These are phyloP conservation scores for Bicyclus anynana DNA, from an alignment of 1,140 invertebrate species.

Conservation along the genomic window DNA sequence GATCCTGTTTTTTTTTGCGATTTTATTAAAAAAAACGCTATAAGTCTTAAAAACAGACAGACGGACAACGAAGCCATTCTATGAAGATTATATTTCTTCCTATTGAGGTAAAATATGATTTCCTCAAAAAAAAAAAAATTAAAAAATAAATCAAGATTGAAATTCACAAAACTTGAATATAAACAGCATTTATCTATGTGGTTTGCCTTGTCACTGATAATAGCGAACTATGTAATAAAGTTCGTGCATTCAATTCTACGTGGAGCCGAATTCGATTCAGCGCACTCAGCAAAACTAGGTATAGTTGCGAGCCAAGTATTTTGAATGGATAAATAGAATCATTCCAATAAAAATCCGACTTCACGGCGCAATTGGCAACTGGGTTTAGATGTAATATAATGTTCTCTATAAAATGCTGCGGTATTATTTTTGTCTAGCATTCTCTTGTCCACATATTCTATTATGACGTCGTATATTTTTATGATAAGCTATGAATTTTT, in stretches of 20 bases:
- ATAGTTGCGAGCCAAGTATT: conserved; percentile 20
- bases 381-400: conserved; percentile 15
- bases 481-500: not conserved
- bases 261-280: conserved; percentile 51
- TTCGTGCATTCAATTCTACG: conserved; percentile 39
- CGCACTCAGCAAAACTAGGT: conserved; percentile 28
- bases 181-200: not conserved
- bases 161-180: not conserved
- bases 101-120: too few relatives aligned
- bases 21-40: too few relatives aligned
- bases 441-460: not conserved
- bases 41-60: too few relatives aligned
- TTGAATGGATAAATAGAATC: conserved; percentile 28
- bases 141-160: too few relatives aligned
- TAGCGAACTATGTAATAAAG: conserved; percentile 42
- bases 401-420: not conserved
- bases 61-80: too few relatives aligned
- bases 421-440: not conserved
- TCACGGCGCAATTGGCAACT: conserved; percentile 17
- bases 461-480: not conserved
- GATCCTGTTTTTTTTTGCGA: too few relatives aligned
- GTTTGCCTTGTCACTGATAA: conserved; percentile 25
- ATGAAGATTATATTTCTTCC: too few relatives aligned
- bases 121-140: too few relatives aligned
- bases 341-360: conserved; percentile 19